phyloP scores from a whole-genome alignment of 2,797 vertebrate species.

The Arrhamphus sclerolepis region DNA sequence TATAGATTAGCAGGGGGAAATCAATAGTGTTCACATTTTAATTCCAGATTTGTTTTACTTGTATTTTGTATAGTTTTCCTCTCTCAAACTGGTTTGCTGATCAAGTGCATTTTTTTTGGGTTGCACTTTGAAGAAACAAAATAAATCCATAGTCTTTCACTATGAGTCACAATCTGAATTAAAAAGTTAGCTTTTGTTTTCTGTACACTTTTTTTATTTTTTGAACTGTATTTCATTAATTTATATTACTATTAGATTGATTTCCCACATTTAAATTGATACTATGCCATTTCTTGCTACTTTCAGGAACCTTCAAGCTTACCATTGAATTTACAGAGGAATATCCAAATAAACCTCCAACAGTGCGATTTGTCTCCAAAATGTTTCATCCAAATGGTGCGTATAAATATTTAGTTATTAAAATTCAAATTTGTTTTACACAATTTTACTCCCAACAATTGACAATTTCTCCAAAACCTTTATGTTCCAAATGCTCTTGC shows the following conservation, averaged over 20 bases:
- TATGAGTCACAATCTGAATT: too few relatives aligned
- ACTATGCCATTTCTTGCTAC: conserved; percentile 23
- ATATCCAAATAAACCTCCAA: conserved; percentile 99
- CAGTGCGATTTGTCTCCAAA: conserved; percentile 99
- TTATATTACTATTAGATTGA: neutral
- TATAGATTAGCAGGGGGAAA: too few relatives aligned
- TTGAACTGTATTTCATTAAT: neutral
- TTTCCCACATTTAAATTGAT: conserved; percentile 1
- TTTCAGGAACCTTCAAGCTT: conserved; percentile 96
- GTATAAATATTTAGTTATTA: conserved; percentile 47
- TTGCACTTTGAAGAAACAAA: too few relatives aligned
- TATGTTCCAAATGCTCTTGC: conserved; percentile 32
- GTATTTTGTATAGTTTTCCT: too few relatives aligned
- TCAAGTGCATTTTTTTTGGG: too few relatives aligned
- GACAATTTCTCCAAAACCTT: neutral
- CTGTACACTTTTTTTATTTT: too few relatives aligned
- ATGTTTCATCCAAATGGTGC: conserved; percentile 99
- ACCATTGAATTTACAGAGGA: conserved; percentile 99
- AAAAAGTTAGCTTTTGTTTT: neutral
- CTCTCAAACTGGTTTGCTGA: too few relatives aligned
- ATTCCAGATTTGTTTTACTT: too few relatives aligned
- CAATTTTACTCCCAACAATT: neutral
- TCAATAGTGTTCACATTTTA: too few relatives aligned
- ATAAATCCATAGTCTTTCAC: too few relatives aligned
- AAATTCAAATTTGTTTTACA: neutral